Percentiles rank a stretch among this genome's conserved stretches.
Conservation (phyloP, 2,888 invertebrate genomes). For the Eupsilia transversa region DNA sequence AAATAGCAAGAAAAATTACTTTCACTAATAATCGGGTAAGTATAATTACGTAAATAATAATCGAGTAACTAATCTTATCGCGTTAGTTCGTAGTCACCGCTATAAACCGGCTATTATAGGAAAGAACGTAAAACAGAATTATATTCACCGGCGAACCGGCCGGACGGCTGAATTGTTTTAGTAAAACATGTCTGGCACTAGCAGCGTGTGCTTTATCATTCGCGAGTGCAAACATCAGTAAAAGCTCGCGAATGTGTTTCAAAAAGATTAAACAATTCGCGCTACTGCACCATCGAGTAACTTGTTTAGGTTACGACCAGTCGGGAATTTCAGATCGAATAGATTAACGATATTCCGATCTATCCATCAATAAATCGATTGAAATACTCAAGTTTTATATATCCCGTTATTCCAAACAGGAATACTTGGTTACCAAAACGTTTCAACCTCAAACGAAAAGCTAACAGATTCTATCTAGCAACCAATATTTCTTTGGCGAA, state of each 20-base stretch:
- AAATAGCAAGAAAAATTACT: conserved; percentile 33
- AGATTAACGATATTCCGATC: conserved; percentile 54
- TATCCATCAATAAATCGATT: conserved; percentile 47
- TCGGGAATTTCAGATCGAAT: conserved; percentile 59
- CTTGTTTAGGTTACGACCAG: conserved; percentile 66
- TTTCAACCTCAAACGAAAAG: not conserved
- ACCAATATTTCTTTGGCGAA: conserved; percentile 56
- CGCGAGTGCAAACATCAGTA: conserved; percentile 81
- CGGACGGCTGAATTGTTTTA: conserved; percentile 74
- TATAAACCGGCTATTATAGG: conserved; percentile 63
- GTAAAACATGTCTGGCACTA: conserved; percentile 77
- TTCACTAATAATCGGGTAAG: conserved; percentile 32
- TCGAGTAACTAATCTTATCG: conserved; percentile 60
- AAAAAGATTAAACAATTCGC: conserved; percentile 78
- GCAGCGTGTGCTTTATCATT: conserved; percentile 83
- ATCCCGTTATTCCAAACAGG: conserved; percentile 9
- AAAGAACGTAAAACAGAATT: conserved; percentile 70
- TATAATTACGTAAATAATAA: conserved; percentile 43
- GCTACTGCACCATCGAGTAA: conserved; percentile 68
- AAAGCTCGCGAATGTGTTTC: conserved; percentile 75
- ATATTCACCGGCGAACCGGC: conserved; percentile 64
- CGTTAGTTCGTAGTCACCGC: conserved; percentile 29
- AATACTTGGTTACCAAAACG: conserved; percentile 8
- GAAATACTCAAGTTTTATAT: conserved; percentile 36
- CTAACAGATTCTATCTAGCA: conserved; percentile 6